Evolutionary conservation across 2,797 vertebrate species (phyloP), one percentile per base, ranked within the genome.

Genomic region (Novumbra hubbsi): DNA sequence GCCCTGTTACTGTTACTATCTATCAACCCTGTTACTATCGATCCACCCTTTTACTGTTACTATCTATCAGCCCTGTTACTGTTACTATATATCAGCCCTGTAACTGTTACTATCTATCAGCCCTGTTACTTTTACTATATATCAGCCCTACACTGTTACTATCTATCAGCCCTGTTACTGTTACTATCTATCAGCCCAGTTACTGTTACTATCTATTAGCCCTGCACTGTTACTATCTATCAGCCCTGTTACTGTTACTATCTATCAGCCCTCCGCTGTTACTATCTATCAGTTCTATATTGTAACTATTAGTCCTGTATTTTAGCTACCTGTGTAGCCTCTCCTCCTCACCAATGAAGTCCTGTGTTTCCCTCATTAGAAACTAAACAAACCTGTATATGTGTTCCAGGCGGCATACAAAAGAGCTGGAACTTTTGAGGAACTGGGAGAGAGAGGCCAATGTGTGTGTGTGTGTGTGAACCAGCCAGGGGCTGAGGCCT

Each of bases 401-500:
- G 55, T n/a, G 55, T 57, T 57, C n/a, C n/a, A 24, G 27, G 60
- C 81, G 75, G 24, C 67, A 68, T 21, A 68, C n/a, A 69, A 19
- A 55, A 89, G 71, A 82, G 80, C 86, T 84, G 79, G 84, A 90
- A 91, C 87, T 91, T 93, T 92, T 92, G 87, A 91, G 91, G 92
- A 93, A 92, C 84, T 86, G 91, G 90, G 92, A 90, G 86, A 88
- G 89, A 90, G 86, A 88, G 90, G 91, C 85, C 84, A 84, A 84
- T 84, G 86, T 90, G 91, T 91, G 90, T 89, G 87, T 90, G 76
- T 45, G 72, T 68, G 52, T 90, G 88, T 34, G 72, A 89, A 89
- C 88, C 87, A 92, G 91, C 92, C 92, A 92, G 92, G 84, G 91
- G 91, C 91, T 90, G 89, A 90, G 90, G 90, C 87, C 90, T 21